Base-by-base conservation (phyloP, 2,113 vertebrate genomes). In the Struthio camelus region DNA sequence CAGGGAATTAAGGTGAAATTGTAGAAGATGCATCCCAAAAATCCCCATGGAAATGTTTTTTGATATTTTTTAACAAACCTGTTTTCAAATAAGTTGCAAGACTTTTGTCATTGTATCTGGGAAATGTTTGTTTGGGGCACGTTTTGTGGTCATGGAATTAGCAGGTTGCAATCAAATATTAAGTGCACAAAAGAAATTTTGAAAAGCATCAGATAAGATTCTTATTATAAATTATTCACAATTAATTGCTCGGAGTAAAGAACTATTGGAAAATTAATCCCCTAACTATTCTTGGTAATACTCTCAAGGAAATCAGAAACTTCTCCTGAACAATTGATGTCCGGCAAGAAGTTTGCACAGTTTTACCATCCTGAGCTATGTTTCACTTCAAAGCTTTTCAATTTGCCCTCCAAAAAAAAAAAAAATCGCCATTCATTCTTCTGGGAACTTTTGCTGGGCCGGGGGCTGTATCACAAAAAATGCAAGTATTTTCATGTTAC, bases 371-470 rank as follows among this genome's bases (percentile, higher is more conserved):
- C 70, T 88, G n/a, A 50, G 72, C 85, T 84, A 1, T 0, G 0
- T 42, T 90, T 72, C 20, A 77, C 92, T 91, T 97, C 88, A 96
- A 93, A 93, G 94, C 54, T 78, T 89, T 85, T 75, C 16, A 30
- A 67, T 87, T 92, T 89, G 86, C 88, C 85, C 46, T 86, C 46
- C 2, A 27, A 87, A 95, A 51, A 82, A 90, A 27, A 87, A 95
- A 51, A 82, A 90, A 85, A 77, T 25, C 80, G 80, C 83, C 25
- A 3, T 72, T 90, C 79, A 56, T 51, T 90, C 90, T 95, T 93
- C 56, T 59, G 88, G 92, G 92, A 94, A 86, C 77, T 94, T 96
- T 34, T 14, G 14, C 36, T 81, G 93, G 88, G 69, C 90, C 4
- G 7, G 81, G 84, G 75, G 59, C 87, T 93, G 67, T 32, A 17